phyloP scores from a whole-genome alignment of 2,888 invertebrate species.

The Dryobota labecula region DNA sequence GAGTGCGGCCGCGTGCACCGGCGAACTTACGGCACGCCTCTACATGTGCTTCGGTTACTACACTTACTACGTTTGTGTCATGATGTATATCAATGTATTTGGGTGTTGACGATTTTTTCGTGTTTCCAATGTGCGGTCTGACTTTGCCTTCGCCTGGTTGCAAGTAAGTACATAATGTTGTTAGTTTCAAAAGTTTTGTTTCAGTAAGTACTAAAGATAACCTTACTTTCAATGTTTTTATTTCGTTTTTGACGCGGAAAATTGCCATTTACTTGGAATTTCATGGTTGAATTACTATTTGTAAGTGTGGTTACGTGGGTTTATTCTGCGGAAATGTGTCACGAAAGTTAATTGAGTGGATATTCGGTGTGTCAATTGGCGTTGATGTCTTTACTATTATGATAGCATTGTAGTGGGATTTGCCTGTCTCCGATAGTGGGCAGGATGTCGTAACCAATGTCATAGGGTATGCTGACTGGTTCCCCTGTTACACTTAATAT shows the following conservation, averaged over 20 bases:
- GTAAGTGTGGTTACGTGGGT: slow-evolving; percentile 22
- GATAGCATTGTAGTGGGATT: slow-evolving; percentile 6
- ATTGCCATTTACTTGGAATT: slow-evolving; percentile 52
- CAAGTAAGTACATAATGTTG: slow-evolving; percentile 76
- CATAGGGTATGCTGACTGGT: not conserved
- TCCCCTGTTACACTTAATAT: not conserved
- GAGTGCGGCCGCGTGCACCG: slow-evolving; percentile 76
- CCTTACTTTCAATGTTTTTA: slow-evolving; percentile 67
- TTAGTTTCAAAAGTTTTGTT: slow-evolving; percentile 60
- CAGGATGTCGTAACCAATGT: not conserved
- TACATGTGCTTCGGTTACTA: slow-evolving; percentile 82
- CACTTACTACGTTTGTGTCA: slow-evolving; percentile 85
- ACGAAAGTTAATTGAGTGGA: slow-evolving; percentile 24
- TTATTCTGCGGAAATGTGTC: slow-evolving; percentile 44
- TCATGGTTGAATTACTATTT: slow-evolving; percentile 37
- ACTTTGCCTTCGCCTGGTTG: slow-evolving; percentile 69
- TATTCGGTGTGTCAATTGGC: slow-evolving; percentile 31
- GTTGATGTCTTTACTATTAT: slow-evolving; percentile 47
- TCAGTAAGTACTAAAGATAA: slow-evolving; percentile 52
- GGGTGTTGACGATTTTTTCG: slow-evolving; percentile 80
- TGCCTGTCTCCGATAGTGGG: too few relatives aligned
- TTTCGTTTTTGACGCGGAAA: slow-evolving; percentile 51
- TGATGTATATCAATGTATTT: slow-evolving; percentile 81
- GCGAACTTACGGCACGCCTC: slow-evolving; percentile 76
- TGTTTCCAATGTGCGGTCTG: slow-evolving; percentile 70